Percentiles rank a stretch among this genome's conserved stretches.
These are phyloP conservation scores for Salminus brasiliensis DNA, from an alignment of 2,113 vertebrate species.

Conservation along the genomic window DNA sequence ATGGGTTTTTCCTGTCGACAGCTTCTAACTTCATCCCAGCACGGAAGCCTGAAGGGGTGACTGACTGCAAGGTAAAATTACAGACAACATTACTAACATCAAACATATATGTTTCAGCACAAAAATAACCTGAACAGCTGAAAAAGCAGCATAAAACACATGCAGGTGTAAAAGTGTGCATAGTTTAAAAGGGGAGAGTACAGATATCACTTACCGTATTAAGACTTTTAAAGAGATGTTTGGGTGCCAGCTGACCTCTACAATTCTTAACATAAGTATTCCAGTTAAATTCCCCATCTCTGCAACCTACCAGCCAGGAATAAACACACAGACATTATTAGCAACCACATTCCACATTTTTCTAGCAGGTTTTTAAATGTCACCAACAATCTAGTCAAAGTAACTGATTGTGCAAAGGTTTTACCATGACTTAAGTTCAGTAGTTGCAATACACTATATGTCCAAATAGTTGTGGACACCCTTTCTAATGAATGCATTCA, in stretches of 20 bases:
- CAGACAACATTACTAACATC: not conserved
- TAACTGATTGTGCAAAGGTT: not conserved
- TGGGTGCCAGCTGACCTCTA: constrained; percentile 87
- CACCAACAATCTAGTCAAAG: not conserved
- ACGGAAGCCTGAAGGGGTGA: constrained; percentile 87
- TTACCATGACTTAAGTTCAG: too few relatives aligned
- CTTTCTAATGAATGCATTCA: too few relatives aligned
- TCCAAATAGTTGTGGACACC: too few relatives aligned
- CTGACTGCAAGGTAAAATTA: constrained; percentile 70
- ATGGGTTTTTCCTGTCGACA: constrained; percentile 86
- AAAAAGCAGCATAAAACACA: not conserved
- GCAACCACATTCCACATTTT: not conserved
- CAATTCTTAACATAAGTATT: constrained; percentile 87
- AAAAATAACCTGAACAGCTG: not conserved
- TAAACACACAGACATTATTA: not conserved
- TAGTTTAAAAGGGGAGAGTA: not conserved
- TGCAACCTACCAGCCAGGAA: constrained; percentile 77
- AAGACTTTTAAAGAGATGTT: constrained; percentile 87
- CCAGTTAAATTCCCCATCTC: constrained; percentile 91
- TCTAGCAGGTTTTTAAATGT: too few relatives aligned
- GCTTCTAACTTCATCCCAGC: constrained; percentile 93
- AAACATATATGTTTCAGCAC: not conserved
- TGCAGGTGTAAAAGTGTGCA: not conserved
- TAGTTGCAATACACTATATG: too few relatives aligned
- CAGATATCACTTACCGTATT: constrained; percentile 76